These are phyloP conservation scores for Poeciliopsis retropinna DNA, from an alignment of 2,113 vertebrate species.

Conservation along the genomic window DNA sequence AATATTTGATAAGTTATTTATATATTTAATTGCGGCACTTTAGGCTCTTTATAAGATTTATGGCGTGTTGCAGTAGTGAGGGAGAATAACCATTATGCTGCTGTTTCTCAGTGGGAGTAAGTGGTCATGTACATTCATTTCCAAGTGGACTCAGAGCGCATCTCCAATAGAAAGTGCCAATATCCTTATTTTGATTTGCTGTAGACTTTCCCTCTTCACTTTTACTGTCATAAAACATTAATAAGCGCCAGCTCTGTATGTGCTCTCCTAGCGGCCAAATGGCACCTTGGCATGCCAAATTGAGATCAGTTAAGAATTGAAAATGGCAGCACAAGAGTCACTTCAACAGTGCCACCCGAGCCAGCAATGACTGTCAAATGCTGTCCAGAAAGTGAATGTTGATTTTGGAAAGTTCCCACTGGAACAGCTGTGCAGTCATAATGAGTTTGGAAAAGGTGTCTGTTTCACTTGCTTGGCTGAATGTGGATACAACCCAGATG, in stretches of 20 bases:
- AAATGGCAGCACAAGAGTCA: conserved; percentile 12
- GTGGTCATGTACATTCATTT: conserved; percentile 47
- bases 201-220: background rate
- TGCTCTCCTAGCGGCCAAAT: background rate
- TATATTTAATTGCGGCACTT: too few species aligned
- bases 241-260: conserved; percentile 8
- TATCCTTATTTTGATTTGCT: conserved; percentile 33
- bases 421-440: conserved; percentile 69
- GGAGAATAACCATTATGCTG: conserved; percentile 57
- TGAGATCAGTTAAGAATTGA: conserved; percentile 34
- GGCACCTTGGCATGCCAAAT: conserved; percentile 29
- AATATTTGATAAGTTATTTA: too few species aligned
- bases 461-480: conserved; percentile 32
- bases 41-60: conserved; percentile 34
- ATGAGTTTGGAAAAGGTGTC: conserved; percentile 66
- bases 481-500: conserved; percentile 55
- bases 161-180: conserved; percentile 10
- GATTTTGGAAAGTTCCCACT: conserved; percentile 59
- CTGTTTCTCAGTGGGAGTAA: conserved; percentile 25
- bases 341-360: background rate
- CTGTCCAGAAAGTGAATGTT: conserved; percentile 54
- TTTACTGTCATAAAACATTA: conserved; percentile 15
- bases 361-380: conserved; percentile 34
- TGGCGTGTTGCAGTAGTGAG: conserved; percentile 20
- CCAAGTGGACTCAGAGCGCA: conserved; percentile 26